A percentile compares a stretch with the other conserved stretches of the same genome.
Evolutionary conservation across 2,113 vertebrate genomes (phyloP).

Genomic region (Lampris incognitus): DNA sequence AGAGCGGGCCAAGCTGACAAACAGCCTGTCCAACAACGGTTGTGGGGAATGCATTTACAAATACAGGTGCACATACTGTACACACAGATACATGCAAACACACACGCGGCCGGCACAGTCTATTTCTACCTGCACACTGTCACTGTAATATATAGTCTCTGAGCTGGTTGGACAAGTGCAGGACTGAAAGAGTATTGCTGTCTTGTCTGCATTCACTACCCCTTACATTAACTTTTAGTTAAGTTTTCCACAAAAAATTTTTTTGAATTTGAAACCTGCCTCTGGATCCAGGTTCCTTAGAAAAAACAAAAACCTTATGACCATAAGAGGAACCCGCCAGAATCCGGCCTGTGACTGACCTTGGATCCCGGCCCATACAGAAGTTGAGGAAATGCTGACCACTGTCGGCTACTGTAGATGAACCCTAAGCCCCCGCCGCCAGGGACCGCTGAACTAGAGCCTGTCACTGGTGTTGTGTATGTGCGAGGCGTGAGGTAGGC

Average conservation of each 20-base stretch:
- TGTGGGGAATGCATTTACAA: not conserved
- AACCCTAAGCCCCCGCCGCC: conserved; percentile 13
- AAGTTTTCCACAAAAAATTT: too few relatives aligned
- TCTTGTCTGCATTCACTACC: too few relatives aligned
- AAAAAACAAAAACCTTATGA: too few relatives aligned
- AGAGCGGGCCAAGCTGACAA: conserved; percentile 16
- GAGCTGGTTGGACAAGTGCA: too few relatives aligned
- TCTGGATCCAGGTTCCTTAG: too few relatives aligned
- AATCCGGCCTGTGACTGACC: not conserved
- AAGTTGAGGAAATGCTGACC: not conserved
- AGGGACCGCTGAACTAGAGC: conserved; percentile 30
- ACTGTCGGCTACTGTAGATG: conserved; percentile 27
- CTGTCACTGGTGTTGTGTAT: conserved; percentile 39
- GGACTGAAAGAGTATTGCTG: too few relatives aligned
- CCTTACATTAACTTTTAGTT: too few relatives aligned
- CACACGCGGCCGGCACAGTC: not conserved
- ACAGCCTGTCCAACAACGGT: conserved; percentile 16
- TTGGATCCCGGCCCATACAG: conserved; percentile 8
- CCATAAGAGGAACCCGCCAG: not conserved
- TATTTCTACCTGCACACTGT: too few relatives aligned
- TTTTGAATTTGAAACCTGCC: too few relatives aligned
- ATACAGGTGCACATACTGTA: not conserved
- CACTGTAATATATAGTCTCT: too few relatives aligned
- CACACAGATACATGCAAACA: not conserved
- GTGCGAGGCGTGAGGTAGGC: conserved; percentile 18